Base-by-base conservation (phyloP, 2,888 invertebrate species). In the Cyclophora punctaria region DNA sequence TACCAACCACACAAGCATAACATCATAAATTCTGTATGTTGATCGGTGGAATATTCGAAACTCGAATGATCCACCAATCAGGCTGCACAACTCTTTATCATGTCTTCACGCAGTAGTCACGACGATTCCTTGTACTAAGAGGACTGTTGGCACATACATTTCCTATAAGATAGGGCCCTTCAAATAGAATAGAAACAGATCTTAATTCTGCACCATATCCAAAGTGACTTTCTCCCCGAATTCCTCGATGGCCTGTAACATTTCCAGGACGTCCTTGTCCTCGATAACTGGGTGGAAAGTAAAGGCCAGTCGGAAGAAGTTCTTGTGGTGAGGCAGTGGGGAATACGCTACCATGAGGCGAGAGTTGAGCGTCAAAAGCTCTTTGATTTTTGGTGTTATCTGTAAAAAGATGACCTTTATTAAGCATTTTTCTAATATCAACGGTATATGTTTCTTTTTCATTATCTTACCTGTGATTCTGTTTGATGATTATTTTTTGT, bases 221-320 rank as follows among this genome's bases (percentile, higher is more conserved):
- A 60, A 2, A 3, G 71, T 57, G 2, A 86, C 59, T 20, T 58
- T 67, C 57, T 88, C 87, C 0, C 93, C 94, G 49, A 91, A 85
- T 45, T 86, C 80, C 63, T 93, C 91, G 44, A 95, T 93, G 62
- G 92, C 89, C 35, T 89, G 77, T 50, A 95, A 77, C 63, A 93
- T 91, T 40, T 86, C 88, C 51, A 93, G 88, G 75, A 95, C 90
- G 48, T 93, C 90, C 0, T 74, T 64, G 37, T 83, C 74, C 0
- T 90, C 86, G 0, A 92, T 76, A 0, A 87, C 80, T 0, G 95
- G 95, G 58, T 93, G 93, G 69, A 94, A 93, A 3, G 93, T 92
- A 50, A 94, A 89, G 1, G 94, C 93, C 75, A 95, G 87, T 6
- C 95, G 90, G 73, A 95, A 93, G 77, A 95, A 95, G 73, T 95